These are phyloP conservation scores for Cataglyphis rosenhaueri DNA, from an alignment of 2,888 invertebrate genomes.

Conservation along the genomic window DNA sequence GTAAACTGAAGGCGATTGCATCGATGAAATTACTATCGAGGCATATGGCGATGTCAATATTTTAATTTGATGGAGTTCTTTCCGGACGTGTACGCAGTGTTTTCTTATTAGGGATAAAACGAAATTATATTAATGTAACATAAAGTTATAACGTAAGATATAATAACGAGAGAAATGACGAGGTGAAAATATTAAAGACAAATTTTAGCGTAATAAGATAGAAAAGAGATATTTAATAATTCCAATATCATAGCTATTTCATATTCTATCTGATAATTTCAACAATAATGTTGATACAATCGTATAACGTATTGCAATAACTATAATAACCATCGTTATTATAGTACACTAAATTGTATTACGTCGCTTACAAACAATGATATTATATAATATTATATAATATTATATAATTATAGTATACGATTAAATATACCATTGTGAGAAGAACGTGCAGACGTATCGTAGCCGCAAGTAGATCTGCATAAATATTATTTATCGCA, in stretches of 20 bases:
- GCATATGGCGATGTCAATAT: conserved; percentile 34
- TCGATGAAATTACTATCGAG: conserved; percentile 32
- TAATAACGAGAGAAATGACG: not conserved
- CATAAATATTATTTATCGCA: conserved; percentile 26
- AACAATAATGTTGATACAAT: not conserved
- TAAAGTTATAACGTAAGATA: not conserved
- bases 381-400: not conserved
- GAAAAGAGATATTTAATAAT: not conserved
- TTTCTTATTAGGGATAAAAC: not conserved
- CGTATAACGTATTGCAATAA: not conserved
- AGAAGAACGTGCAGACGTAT: not conserved
- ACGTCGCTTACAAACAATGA: conserved; percentile 5
- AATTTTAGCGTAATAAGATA: not conserved
- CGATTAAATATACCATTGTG: not conserved
- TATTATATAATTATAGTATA: not conserved
- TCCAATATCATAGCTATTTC: not conserved
- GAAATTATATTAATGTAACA: not conserved
- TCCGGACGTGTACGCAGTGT: not conserved
- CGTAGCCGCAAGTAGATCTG: conserved; percentile 7
- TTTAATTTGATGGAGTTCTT: conserved; percentile 20
- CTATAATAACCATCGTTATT: conserved; percentile 28
- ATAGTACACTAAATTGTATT: conserved; percentile 18
- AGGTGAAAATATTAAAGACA: not conserved
- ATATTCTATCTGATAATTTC: not conserved
- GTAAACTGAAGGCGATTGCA: conserved; percentile 43